phyloP scores from a whole-genome alignment of 2,888 invertebrate genomes.

The Drosophila buzzatii region DNA sequence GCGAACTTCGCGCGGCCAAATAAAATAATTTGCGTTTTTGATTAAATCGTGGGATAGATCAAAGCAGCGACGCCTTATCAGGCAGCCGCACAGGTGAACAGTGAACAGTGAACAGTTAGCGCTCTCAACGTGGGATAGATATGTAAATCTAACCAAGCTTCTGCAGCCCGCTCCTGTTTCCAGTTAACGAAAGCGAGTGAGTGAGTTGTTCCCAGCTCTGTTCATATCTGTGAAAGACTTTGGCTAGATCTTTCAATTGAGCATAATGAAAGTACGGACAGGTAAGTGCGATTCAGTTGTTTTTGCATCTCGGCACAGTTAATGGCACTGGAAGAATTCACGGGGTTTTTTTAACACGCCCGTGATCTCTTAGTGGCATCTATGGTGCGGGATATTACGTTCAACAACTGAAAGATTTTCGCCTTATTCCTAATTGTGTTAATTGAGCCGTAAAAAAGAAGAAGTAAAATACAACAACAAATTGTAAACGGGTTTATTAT shows the following conservation, averaged over 20 bases:
- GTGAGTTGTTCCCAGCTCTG: slow-evolving; percentile 13
- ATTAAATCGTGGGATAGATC: slow-evolving; percentile 81
- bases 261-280: slow-evolving; percentile 1
- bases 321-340: slow-evolving; percentile 90
- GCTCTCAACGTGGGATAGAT: slow-evolving; percentile 54
- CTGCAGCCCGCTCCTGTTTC: not conserved
- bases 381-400: slow-evolving; percentile 84
- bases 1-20: slow-evolving; percentile 40
- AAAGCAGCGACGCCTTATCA: slow-evolving; percentile 57
- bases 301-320: slow-evolving; percentile 85
- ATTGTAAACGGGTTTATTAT: slow-evolving; percentile 10
- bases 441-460: slow-evolving; percentile 49
- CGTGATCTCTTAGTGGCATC: slow-evolving; percentile 87
- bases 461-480: not conserved
- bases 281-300: slow-evolving; percentile 4
- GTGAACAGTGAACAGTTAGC: slow-evolving; percentile 30
- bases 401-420: slow-evolving; percentile 24
- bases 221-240: slow-evolving; percentile 28
- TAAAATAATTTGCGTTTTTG: slow-evolving; percentile 76
- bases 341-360: slow-evolving; percentile 86
- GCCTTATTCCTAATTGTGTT: slow-evolving; percentile 55
- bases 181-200: slow-evolving; percentile 22
- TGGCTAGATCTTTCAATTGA: slow-evolving; percentile 24
- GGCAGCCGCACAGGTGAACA: slow-evolving; percentile 39
- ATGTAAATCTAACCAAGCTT: slow-evolving; percentile 22